These are phyloP conservation scores for Nansenia antarctica DNA, from an alignment of 2,113 vertebrate species.

Conservation along the genomic window DNA sequence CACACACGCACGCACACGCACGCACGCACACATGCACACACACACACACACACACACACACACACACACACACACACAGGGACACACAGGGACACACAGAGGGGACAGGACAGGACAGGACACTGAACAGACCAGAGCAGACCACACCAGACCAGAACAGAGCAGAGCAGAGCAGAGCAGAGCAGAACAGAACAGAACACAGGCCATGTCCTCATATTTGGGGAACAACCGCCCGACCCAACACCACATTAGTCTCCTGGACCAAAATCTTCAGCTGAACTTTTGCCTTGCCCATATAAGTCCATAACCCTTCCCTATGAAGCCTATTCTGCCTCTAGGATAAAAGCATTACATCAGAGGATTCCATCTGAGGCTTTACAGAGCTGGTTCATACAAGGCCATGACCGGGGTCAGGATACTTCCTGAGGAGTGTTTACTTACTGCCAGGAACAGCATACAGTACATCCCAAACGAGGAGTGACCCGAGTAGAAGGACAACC, in stretches of 20 bases:
- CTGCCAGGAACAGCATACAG: slow-evolving; percentile 94
- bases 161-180: too few relatives aligned
- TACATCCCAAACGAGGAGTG: slow-evolving; percentile 99
- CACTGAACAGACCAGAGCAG: too few relatives aligned
- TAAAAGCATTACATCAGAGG: slow-evolving; percentile 6
- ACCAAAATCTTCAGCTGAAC: slow-evolving; percentile 38
- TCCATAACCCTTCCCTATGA: slow-evolving; percentile 16
- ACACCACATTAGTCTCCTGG: slow-evolving; percentile 26
- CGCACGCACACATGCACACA: too few relatives aligned
- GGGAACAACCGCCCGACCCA: slow-evolving; percentile 31
- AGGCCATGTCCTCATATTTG: slow-evolving; percentile 27
- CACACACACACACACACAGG: too few relatives aligned
- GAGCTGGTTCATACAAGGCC: neutral
- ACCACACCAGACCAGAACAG: too few relatives aligned
- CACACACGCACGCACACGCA: too few relatives aligned
- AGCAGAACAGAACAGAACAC: slow-evolving; percentile 37
- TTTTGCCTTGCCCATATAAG: slow-evolving; percentile 36
- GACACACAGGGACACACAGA: too few relatives aligned
- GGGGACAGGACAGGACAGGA: too few relatives aligned
- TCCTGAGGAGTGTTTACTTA: slow-evolving; percentile 75
- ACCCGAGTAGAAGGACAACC: slow-evolving; percentile 94
- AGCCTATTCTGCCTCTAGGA: slow-evolving; percentile 22
- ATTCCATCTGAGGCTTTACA: slow-evolving; percentile 7
- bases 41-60: too few relatives aligned
- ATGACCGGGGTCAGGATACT: too few relatives aligned